A percentile compares a stretch with the other conserved stretches of the same genome.
These are phyloP conservation scores for Scylla paramamosain DNA, from an alignment of 1,140 invertebrate genomes.

Conservation along the genomic window DNA sequence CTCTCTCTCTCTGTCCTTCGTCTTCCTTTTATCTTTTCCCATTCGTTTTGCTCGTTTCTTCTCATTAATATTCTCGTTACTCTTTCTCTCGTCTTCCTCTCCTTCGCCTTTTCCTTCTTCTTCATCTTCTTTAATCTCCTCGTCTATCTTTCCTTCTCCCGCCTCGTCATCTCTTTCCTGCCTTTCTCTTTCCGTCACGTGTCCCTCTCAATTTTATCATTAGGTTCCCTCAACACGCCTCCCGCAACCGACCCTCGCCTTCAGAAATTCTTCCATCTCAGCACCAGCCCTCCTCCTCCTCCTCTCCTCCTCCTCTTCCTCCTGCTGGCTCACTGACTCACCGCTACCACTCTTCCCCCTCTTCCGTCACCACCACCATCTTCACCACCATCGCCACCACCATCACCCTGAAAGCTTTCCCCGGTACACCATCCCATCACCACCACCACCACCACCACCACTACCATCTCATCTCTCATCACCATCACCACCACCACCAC, in stretches of 20 bases:
- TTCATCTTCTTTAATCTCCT: neutral
- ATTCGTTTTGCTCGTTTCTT: too few relatives aligned
- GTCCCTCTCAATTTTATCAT: conserved; percentile 14
- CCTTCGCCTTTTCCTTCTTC: neutral
- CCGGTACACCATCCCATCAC: neutral
- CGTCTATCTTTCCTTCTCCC: neutral
- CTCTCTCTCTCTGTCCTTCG: too few relatives aligned
- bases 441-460: neutral
- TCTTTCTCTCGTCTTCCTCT: neutral
- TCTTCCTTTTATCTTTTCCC: too few relatives aligned
- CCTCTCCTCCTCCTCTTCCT: conserved; percentile 8
- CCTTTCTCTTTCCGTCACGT: neutral
- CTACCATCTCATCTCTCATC: neutral
- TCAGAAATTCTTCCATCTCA: conserved; percentile 1
- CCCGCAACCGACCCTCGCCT: neutral
- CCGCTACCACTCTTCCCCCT: neutral
- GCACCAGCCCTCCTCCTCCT: neutral
- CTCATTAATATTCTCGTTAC: neutral
- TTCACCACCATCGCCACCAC: conserved; percentile 26
- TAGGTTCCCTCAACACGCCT: neutral
- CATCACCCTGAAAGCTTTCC: neutral
- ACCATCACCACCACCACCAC: neutral
- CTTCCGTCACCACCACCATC: conserved; percentile 4
- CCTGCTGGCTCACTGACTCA: neutral
- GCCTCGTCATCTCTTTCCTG: neutral